Conservation (phyloP, 2,113 vertebrate species). For the Anarrhichthys ocellatus region DNA sequence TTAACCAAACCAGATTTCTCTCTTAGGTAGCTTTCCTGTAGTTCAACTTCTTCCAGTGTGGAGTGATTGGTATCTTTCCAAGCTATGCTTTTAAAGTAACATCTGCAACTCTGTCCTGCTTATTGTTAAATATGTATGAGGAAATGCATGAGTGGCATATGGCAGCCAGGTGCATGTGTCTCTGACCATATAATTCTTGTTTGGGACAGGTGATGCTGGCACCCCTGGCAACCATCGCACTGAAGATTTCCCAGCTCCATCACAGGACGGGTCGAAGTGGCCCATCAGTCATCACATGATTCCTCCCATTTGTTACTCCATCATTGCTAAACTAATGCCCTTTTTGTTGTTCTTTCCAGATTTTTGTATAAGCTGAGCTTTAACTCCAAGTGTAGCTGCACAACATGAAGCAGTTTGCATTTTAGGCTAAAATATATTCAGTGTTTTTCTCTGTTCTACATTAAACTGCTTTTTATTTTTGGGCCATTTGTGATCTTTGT, state of each 20-base stretch:
- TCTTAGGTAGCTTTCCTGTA: background rate
- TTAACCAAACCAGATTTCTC: background rate
- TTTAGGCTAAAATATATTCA: slow-evolving; percentile 13
- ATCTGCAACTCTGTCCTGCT: background rate
- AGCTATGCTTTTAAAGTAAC: background rate
- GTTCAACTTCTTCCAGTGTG: background rate
- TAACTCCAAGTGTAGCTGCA: slow-evolving; percentile 26
- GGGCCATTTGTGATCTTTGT: slow-evolving; percentile 22
- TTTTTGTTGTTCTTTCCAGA: slow-evolving; percentile 30
- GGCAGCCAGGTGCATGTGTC: slow-evolving; percentile 6
- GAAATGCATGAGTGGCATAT: slow-evolving; percentile 10
- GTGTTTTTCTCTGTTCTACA: slow-evolving; percentile 25
- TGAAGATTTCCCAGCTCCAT: slow-evolving; percentile 93
- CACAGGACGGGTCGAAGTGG: slow-evolving; percentile 89
- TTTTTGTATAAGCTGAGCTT: slow-evolving; percentile 57
- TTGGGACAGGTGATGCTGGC: slow-evolving; percentile 89
- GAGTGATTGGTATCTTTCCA: background rate
- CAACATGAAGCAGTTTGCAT: slow-evolving; percentile 29
- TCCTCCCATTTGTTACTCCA: background rate
- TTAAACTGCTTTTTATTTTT: slow-evolving; percentile 66
- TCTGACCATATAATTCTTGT: slow-evolving; percentile 23
- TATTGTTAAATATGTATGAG: background rate
- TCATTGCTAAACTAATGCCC: background rate
- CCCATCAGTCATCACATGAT: slow-evolving; percentile 93
- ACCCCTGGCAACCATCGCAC: slow-evolving; percentile 91